Evolutionary conservation across 2,113 vertebrate genomes (phyloP), one percentile per base, ranked within the genome.

Genomic region (Datnioides undecimradiatus): DNA sequence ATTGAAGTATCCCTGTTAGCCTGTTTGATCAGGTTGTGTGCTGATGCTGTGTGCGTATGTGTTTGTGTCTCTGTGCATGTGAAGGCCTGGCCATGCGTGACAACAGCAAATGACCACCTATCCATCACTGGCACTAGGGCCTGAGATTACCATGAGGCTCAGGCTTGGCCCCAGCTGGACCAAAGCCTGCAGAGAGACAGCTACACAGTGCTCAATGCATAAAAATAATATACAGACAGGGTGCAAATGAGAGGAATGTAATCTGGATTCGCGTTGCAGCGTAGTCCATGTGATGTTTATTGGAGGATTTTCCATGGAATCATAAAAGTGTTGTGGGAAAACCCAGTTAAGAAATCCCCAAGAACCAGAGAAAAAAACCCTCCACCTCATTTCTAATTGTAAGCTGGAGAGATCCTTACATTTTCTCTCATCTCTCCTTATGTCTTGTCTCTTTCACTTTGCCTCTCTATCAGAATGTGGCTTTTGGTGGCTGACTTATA

Each of bases 1-100:
- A 87, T 43, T 27, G 63, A 84, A 77, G 72, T 79, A 64, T 73
- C 87, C 52, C 81, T 45, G 82, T 71, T 76, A 64, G 81, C 60
- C 59, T 90, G 86, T 93, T 93, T 92, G 91, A 90, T 90, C 87
- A 92, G 87, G 83, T 60, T 80, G 88, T 89, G 85, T 81, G 73
- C 64, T 19, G 73, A 68, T 73, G 66, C 58, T 46, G 49, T 11
- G 54, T 58, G 60, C 57, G 73, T 63, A 54, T 54, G 58, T 59
- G 75, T 38, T 48, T 6, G 57, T 54, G 58, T 59, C 72, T 38
- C 48, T 6, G 57, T 14, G 79, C 40, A 46, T 54, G 76, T 69
- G 82, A 67, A 75, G 73, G 55, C 67, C 74, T 83, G 84, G 41
- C 79, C 90, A 91, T 78, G 87, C 66, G 75, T 86, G 90, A 91